A percentile compares a stretch with the other conserved stretches of the same genome.
These are phyloP conservation scores for Erebia aethiops DNA, from an alignment of 2,888 invertebrate genomes.

Conservation along the genomic window DNA sequence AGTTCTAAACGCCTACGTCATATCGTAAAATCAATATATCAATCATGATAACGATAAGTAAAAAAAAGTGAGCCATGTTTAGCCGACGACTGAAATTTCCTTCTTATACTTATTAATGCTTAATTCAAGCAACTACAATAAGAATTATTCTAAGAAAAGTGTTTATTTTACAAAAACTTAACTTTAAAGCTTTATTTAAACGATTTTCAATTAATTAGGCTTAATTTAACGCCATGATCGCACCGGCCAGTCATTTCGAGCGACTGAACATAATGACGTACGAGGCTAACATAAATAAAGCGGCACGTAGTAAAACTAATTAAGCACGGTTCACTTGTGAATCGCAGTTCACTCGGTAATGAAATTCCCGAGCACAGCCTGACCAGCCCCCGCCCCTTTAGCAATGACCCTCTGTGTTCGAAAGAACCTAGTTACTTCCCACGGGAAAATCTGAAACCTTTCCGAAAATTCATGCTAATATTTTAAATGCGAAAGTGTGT, in stretches of 20 bases:
- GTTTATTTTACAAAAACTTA: neutral
- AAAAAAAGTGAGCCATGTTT: neutral
- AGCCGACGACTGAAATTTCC: neutral
- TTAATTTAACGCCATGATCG: neutral
- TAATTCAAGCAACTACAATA: neutral
- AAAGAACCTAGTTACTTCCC: neutral
- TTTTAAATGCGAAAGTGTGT: no score
- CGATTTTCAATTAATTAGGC: constrained; percentile 6
- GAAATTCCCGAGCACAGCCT: constrained; percentile 54
- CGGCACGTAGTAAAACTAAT: constrained; percentile 47
- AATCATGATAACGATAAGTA: no score
- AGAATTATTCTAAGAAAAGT: neutral
- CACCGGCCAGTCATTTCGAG: constrained; percentile 23
- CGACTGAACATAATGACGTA: constrained; percentile 15
- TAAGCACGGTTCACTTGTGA: constrained; percentile 57
- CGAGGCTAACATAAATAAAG: constrained; percentile 56
- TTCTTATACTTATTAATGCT: neutral
- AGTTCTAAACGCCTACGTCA: no score
- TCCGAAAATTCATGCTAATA: no score
- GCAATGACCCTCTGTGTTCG: neutral
- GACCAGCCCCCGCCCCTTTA: constrained; percentile 12
- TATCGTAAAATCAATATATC: no score
- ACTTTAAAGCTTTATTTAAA: neutral
- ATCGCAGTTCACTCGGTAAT: constrained; percentile 57
- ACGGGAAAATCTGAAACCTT: neutral